These are phyloP conservation scores for Chaetogeoica ovagalla DNA, from an alignment of 2,888 invertebrate species.

Conservation along the genomic window DNA sequence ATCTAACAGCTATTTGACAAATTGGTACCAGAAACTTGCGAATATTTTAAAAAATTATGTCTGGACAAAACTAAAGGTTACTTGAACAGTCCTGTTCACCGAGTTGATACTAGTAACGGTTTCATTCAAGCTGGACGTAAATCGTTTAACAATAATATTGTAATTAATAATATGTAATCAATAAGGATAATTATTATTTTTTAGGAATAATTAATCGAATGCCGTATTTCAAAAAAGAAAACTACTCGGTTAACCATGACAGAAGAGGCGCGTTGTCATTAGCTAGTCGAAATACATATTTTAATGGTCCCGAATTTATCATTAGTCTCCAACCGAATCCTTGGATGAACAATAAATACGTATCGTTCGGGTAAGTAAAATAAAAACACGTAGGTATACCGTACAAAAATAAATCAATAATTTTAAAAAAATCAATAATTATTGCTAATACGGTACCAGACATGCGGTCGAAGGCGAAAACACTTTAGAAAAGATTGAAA, in stretches of 20 bases:
- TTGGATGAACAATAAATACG: slow-evolving; percentile 53
- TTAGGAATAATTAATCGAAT: not conserved
- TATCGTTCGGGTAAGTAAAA: slow-evolving; percentile 49
- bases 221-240: slow-evolving; percentile 36
- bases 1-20: slow-evolving; percentile 12
- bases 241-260: slow-evolving; percentile 32
- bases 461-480: slow-evolving; percentile 16
- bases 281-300: slow-evolving; percentile 19
- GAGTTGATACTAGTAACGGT: slow-evolving; percentile 21
- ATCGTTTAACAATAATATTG: not conserved
- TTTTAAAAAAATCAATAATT: not conserved
- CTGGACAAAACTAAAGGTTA: slow-evolving; percentile 28
- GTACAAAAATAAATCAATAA: not conserved
- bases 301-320: slow-evolving; percentile 49
- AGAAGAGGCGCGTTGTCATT: slow-evolving; percentile 49
- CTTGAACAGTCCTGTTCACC: slow-evolving; percentile 22
- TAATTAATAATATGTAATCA: too few relatives aligned
- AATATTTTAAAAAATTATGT: slow-evolving; percentile 38
- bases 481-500: slow-evolving; percentile 12
- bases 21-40: slow-evolving; percentile 40
- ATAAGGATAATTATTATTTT: too few relatives aligned
- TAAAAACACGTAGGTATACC: not conserved
- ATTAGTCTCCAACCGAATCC: slow-evolving; percentile 42
- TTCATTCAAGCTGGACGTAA: slow-evolving; percentile 43
- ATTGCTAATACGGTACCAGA: not conserved